Conservation (phyloP, 37 sponge, comb jelly and placozoan genomes). For the Haliclona indistincta region DNA sequence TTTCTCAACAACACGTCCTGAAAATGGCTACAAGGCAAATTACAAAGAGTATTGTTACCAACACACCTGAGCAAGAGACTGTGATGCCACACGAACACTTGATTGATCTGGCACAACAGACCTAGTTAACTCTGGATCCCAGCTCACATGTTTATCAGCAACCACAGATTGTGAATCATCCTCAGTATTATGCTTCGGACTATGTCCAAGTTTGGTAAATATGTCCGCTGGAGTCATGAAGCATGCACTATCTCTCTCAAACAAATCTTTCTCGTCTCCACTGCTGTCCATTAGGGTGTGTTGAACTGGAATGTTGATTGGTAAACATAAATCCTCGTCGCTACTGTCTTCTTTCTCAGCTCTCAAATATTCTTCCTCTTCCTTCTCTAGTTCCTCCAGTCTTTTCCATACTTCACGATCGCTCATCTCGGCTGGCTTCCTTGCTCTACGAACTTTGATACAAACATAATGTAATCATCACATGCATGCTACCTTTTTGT, state of each 20-base stretch:
- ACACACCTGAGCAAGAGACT: neutral
- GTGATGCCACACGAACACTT: neutral
- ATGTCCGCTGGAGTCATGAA: too few species aligned
- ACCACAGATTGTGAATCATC: too few species aligned
- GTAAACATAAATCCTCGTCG: neutral
- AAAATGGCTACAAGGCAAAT: conserved; percentile 41
- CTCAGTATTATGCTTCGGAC: too few species aligned
- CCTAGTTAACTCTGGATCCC: too few species aligned
- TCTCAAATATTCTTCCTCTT: conserved; percentile 30
- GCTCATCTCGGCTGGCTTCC: neutral
- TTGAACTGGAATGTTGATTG: conserved; percentile 1
- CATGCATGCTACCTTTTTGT: too few species aligned
- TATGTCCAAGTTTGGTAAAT: too few species aligned
- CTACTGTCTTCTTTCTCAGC: neutral
- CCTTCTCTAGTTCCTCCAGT: conserved; percentile 50
- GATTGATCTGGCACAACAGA: too few species aligned
- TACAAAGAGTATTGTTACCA: neutral
- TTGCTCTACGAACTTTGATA: too few species aligned
- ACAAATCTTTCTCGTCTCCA: neutral
- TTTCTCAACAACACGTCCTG: conserved; percentile 60
- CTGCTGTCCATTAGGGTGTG: neutral
- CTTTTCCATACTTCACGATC: conserved; percentile 30
- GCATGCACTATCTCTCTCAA: neutral
- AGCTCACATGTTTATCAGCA: too few species aligned
- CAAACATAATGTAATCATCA: too few species aligned